Base-by-base conservation (phyloP, 2,113 vertebrate genomes). In the Hemiscyllium ocellatum region DNA sequence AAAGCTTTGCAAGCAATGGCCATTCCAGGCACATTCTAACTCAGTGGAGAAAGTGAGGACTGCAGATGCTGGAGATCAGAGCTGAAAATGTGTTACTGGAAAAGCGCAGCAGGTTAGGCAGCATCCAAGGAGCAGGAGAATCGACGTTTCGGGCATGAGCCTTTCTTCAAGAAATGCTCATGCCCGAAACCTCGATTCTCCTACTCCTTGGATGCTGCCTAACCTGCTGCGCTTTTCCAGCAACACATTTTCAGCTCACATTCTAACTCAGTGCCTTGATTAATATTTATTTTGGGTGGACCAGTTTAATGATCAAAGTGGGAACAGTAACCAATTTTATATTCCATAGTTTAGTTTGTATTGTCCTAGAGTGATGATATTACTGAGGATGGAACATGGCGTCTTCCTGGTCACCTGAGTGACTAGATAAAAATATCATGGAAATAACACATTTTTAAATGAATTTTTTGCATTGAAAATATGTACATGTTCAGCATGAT, bases 401-500 rank as follows among this genome's bases (percentile, higher is more conserved):
- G 68, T 17, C 61, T 66, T 65, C 33, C 19, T 66, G 5, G 61
- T 68, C 33, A 37, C 4, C 52, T 42, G 68, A 61, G 61, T 65
- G 33, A 66, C 33, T 65, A 4, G 33, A 24, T 68, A 93, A 93
- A 93, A 37, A 66, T 66, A 19, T 83, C 61, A 37, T 13, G 61
- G n/a, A 66, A 89, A 29, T 50, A 89, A 15, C 65, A 42, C 66
- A 94, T 94, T 68, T 61, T 68, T 90, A 52, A 90, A 90, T 90
- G 13, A n/a, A 22, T 26, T 68, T 94, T 26, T 95, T 72, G 68
- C 52, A 26, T 15, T 50, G 26, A 72, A 95, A 52, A 47, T 69
- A 47, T 69, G 91, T 69, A 94, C 29, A 94, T 94, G n/a, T 69
- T 47, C 8, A 10, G 37, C 91, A 94, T 94, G 65, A 69, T 94